These are phyloP conservation scores for Drosophila saltans DNA, from an alignment of 1,140 invertebrate genomes.

Conservation along the genomic window DNA sequence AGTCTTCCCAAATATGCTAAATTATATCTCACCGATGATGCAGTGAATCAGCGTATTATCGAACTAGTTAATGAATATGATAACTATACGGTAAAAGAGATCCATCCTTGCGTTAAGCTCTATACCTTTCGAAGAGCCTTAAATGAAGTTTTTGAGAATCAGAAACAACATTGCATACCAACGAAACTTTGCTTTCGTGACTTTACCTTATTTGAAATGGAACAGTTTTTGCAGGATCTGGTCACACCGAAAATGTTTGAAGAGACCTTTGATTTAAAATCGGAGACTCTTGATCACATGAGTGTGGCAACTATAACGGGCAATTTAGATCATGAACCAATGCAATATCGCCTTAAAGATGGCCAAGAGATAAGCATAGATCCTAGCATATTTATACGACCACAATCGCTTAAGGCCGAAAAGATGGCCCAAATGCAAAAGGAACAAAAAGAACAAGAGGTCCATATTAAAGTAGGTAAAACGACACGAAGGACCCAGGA, in stretches of 20 bases:
- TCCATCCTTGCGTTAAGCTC: conserved; percentile 47
- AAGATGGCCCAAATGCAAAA: conserved; percentile 13
- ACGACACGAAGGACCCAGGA: background rate
- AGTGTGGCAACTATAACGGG: conserved; percentile 1
- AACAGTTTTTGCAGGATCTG: conserved; percentile 58
- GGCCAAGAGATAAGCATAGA: conserved; percentile 11
- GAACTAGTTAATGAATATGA: conserved; percentile 59
- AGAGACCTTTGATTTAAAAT: background rate
- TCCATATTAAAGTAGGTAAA: background rate
- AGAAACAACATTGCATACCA: conserved; percentile 57
- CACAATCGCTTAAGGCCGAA: conserved; percentile 56
- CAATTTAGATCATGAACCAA: background rate
- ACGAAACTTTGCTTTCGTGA: conserved; percentile 72
- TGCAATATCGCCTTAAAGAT: conserved; percentile 19
- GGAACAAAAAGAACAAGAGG: background rate
- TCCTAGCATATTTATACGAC: conserved; percentile 60
- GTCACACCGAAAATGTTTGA: conserved; percentile 57
- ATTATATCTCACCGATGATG: conserved; percentile 63
- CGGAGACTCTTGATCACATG: background rate
- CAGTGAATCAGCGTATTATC: conserved; percentile 54
- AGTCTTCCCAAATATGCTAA: conserved; percentile 58
- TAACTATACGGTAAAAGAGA: conserved; percentile 48
- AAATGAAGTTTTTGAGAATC: conserved; percentile 60
- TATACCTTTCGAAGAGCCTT: conserved; percentile 50
- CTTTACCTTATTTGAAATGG: conserved; percentile 71